Percentiles rank a stretch among this genome's conserved stretches.
phyloP scores from a whole-genome alignment of 2,888 invertebrate genomes.

The Nemurella pictetii region DNA sequence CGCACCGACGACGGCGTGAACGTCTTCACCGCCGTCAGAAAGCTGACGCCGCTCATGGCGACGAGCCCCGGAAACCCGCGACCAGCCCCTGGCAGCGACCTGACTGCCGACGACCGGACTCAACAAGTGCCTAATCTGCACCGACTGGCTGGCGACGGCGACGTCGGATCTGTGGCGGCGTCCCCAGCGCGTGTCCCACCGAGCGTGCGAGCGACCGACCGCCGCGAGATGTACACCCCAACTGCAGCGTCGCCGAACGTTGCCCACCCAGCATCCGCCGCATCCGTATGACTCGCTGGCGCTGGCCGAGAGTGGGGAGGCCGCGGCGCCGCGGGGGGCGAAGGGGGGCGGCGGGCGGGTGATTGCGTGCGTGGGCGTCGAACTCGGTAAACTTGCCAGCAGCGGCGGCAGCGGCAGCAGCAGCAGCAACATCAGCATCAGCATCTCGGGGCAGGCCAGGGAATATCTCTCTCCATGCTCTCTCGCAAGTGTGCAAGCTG shows the following conservation, averaged over 20 bases:
- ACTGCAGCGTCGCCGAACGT: slow-evolving; percentile 26
- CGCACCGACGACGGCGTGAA: slow-evolving; percentile 64
- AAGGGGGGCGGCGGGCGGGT: background rate
- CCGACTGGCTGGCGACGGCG: background rate
- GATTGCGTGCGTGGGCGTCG: slow-evolving; percentile 21
- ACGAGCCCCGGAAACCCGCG: background rate
- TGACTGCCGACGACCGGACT: slow-evolving; percentile 23
- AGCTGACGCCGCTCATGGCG: slow-evolving; percentile 62
- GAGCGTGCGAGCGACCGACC: slow-evolving; percentile 22
- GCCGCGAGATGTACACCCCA: background rate
- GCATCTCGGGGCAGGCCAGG: slow-evolving; percentile 3
- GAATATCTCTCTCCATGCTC: slow-evolving; percentile 8
- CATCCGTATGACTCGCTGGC: background rate
- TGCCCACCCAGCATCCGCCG: background rate
- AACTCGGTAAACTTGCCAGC: slow-evolving; percentile 10
- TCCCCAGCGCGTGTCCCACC: too few species aligned
- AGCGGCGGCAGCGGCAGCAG: too few species aligned
- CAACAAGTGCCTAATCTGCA: slow-evolving; percentile 26
- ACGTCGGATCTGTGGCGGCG: background rate
- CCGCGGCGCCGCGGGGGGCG: background rate
- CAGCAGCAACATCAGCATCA: too few species aligned
- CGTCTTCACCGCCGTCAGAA: slow-evolving; percentile 64
- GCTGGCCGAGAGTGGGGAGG: background rate
- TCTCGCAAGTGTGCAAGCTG: slow-evolving; percentile 4
- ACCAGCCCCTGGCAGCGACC: background rate